phyloP scores from a whole-genome alignment of 2,113 vertebrate genomes.

The Brachypteracias leptosomus region DNA sequence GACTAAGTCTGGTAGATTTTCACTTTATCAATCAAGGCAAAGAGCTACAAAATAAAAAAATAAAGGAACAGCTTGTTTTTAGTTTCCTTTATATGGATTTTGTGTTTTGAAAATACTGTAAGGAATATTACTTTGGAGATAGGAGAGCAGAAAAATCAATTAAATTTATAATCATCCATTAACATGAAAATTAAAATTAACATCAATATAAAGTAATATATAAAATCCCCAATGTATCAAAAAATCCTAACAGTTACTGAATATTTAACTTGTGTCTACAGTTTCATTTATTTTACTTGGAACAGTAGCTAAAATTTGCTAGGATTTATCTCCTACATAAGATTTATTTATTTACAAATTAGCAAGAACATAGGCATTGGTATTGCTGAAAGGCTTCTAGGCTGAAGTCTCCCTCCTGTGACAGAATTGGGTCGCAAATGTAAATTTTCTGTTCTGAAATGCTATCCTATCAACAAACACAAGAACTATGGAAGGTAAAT shows the following conservation, averaged over 20 bases:
- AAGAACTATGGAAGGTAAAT: background rate
- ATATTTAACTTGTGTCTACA: background rate
- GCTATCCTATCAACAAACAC: background rate
- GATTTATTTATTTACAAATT: background rate
- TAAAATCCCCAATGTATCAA: background rate
- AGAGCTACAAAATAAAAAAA: background rate
- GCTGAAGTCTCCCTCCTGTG: background rate
- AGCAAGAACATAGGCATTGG: background rate
- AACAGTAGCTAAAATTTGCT: background rate
- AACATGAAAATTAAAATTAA: background rate
- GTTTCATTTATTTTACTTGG: background rate
- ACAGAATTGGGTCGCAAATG: background rate
- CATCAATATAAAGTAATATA: background rate
- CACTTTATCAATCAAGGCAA: background rate
- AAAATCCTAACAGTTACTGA: background rate
- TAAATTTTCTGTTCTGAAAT: conserved; percentile 4
- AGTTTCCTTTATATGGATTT: background rate
- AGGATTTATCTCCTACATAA: background rate
- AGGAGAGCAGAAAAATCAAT: background rate
- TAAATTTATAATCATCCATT: background rate
- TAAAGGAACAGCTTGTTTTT: background rate
- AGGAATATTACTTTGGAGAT: background rate
- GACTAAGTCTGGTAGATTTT: background rate
- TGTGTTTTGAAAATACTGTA: background rate
- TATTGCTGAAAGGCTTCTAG: background rate